phyloP scores from a whole-genome alignment of 2,113 vertebrate species.

The Stomatorhinus ivindoensis region DNA sequence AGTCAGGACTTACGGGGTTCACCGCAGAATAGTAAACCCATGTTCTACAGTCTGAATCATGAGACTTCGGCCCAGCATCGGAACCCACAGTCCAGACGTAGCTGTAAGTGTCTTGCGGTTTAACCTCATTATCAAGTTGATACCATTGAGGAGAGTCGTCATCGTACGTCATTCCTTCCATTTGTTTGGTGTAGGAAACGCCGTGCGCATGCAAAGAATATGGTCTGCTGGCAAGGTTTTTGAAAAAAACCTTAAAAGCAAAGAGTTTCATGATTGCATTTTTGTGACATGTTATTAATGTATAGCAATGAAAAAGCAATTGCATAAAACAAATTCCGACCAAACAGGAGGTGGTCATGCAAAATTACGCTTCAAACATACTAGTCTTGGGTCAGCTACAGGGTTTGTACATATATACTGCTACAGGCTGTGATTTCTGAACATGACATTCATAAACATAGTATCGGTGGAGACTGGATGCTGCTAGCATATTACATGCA shows the following conservation, averaged over 20 bases:
- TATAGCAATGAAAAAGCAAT: neutral
- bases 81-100: conserved; percentile 76
- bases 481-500: neutral
- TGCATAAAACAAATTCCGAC: neutral
- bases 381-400: neutral
- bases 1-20: conserved; percentile 67
- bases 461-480: neutral
- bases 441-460: neutral
- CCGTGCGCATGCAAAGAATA: conserved; percentile 89
- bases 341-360: neutral
- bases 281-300: neutral
- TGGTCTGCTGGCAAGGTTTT: conserved; percentile 76
- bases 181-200: conserved; percentile 79
- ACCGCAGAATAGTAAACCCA: conserved; percentile 92
- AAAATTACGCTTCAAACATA: neutral
- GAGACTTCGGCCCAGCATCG: conserved; percentile 56
- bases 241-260: conserved; percentile 76
- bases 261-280: neutral
- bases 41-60: conserved; percentile 69
- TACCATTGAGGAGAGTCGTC: conserved; percentile 77
- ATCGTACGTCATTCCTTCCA: conserved; percentile 72
- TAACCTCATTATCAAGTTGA: conserved; percentile 69
- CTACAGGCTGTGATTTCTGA: neutral
- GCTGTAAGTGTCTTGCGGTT: conserved; percentile 70
- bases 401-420: neutral